phyloP scores from a whole-genome alignment of 2,797 vertebrate species.

The Meda fulgida region DNA sequence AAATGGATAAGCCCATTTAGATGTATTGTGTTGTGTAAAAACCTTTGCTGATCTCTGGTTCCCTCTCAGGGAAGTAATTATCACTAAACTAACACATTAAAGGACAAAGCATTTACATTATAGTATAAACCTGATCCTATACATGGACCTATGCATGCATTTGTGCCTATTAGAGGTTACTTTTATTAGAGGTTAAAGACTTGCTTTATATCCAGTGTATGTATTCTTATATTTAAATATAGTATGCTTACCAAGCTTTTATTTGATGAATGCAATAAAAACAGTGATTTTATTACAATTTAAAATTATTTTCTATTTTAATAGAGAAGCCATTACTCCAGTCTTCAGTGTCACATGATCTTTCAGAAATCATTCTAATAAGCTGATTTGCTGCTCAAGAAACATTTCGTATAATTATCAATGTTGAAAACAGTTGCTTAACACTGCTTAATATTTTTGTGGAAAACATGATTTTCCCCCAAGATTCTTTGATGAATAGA shows the following conservation, averaged over 20 bases:
- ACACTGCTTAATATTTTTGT: too few species aligned
- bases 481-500: too few species aligned
- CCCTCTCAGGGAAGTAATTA: not conserved
- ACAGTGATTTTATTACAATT: not conserved
- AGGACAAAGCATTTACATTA: not conserved
- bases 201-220: not conserved
- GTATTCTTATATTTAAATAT: too few species aligned
- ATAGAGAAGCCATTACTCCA: not conserved
- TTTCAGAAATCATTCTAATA: not conserved
- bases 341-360: not conserved
- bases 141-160: not conserved
- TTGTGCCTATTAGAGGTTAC: not conserved
- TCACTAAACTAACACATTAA: not conserved
- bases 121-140: not conserved
- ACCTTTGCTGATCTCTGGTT: not conserved
- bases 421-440: too few species aligned
- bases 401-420: too few species aligned
- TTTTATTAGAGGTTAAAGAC: not conserved
- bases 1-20: slow-evolving; percentile 44
- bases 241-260: too few species aligned
- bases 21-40: not conserved
- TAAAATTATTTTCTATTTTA: not conserved
- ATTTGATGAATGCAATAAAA: too few species aligned
- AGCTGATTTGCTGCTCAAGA: not conserved
- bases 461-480: too few species aligned